phyloP scores from a whole-genome alignment of 2,113 vertebrate genomes.

The Oreochromis aureus region DNA sequence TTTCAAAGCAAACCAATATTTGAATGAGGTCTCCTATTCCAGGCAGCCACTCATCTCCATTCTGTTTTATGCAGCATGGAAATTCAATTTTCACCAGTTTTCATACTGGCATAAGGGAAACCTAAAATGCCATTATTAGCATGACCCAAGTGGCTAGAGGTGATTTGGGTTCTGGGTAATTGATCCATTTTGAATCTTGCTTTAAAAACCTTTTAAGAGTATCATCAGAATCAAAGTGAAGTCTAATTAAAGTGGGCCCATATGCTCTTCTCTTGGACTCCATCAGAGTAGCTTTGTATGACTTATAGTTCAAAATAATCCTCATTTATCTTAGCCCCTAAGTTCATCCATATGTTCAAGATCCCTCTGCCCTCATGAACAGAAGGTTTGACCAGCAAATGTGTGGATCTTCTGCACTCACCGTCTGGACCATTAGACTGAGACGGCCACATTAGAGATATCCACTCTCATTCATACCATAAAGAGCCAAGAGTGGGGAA shows the following conservation, averaged over 20 bases:
- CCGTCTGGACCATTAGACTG: background rate
- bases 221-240: background rate
- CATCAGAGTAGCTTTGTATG: background rate
- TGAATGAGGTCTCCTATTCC: background rate
- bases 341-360: background rate
- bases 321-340: background rate
- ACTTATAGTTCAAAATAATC: background rate
- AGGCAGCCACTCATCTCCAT: background rate
- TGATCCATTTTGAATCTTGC: background rate
- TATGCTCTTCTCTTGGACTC: background rate
- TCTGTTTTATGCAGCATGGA: background rate
- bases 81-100: background rate
- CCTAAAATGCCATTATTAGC: background rate
- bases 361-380: background rate
- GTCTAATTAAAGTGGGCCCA: background rate
- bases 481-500: background rate
- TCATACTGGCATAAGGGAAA: background rate
- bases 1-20: slow-evolving; percentile 1
- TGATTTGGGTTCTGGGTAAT: background rate
- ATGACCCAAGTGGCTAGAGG: background rate
- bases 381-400: background rate
- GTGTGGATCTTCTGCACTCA: background rate
- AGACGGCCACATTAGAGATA: background rate
- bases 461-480: background rate
- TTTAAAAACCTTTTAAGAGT: background rate